Base-by-base conservation (phyloP, 2,888 invertebrate species). In the Nomada fucata region DNA sequence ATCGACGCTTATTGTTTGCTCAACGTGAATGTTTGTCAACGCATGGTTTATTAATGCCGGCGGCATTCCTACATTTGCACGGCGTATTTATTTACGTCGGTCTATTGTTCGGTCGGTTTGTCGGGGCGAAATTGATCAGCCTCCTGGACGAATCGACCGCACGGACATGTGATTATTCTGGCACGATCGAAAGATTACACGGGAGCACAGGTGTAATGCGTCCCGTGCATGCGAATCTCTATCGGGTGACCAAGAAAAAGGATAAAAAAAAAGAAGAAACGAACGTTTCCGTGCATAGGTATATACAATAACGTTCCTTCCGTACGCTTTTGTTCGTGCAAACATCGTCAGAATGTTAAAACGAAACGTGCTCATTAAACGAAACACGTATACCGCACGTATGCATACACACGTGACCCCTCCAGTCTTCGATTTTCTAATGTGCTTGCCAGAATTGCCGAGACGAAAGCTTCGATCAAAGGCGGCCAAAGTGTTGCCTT, bases 1-100 rank as follows among this genome's bases (percentile, higher is more conserved):
- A 81, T 74, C 47, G 60, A 64, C 79, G 74, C 79, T 79, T 81
- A 79, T 79, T 65, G 79, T 79, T 81, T 79, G 79, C 74, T 72
- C 61, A 81, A 74, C 74, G 60, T 23, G 61, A 57, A 50, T 70
- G 72, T 79, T 79, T 65, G 81, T 70, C 60, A 74, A 60, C 50
- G 69, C 26, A 70, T 60, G 79, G 79, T 81, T 81, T 79, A 79
- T 79, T 81, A 79, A 79, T 69, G 74, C 59, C 81, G 53, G 36
- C 57, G 7, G 71, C 50, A 78, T 72, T 36, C 61, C 72, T 44
- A 68, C 73, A 59, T 44, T 52, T 60, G 42, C 29, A 5, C 23
- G 60, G 29, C 23, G 59, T 70, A 74, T 79, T 79, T 79, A 79
- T 79, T 79, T 78, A 63, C 81, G 23, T 44, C 64, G 81, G 65